A percentile compares a stretch with the other conserved stretches of the same genome.
Evolutionary conservation across 2,113 vertebrate species (phyloP).

Genomic region (Turdus rufiventris): DNA sequence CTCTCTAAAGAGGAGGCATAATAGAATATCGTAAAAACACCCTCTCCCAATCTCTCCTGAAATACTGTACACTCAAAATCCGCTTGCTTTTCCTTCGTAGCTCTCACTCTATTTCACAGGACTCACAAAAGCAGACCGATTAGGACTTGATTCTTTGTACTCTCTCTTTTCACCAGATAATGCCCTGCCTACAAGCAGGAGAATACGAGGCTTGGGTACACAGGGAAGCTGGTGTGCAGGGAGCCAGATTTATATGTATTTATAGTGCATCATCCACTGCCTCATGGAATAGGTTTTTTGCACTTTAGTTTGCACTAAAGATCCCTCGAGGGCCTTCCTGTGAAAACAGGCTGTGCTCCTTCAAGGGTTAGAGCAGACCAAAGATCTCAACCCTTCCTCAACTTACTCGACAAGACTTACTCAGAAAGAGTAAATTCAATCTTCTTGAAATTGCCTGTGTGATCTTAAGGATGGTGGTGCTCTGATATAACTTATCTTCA

Average conservation of each 20-base stretch:
- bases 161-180: background rate
- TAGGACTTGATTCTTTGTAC: conserved; percentile 14
- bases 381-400: background rate
- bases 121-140: conserved; percentile 37
- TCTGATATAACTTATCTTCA: background rate
- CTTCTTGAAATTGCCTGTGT: background rate
- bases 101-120: background rate
- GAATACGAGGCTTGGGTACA: background rate
- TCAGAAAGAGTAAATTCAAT: background rate
- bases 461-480: background rate
- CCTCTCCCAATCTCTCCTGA: conserved; percentile 24
- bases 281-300: background rate
- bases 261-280: rapidly evolving
- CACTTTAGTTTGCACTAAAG: background rate
- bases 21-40: conserved; percentile 19
- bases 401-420: background rate
- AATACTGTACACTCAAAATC: conserved; percentile 25
- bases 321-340: background rate
- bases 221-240: background rate
- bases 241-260: background rate
- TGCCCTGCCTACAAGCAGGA: background rate
- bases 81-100: conserved; percentile 8
- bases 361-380: background rate
- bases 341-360: background rate
- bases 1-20: conserved; percentile 35